Conservation (phyloP, 2,113 vertebrate species). For the Etheostoma cragini region DNA sequence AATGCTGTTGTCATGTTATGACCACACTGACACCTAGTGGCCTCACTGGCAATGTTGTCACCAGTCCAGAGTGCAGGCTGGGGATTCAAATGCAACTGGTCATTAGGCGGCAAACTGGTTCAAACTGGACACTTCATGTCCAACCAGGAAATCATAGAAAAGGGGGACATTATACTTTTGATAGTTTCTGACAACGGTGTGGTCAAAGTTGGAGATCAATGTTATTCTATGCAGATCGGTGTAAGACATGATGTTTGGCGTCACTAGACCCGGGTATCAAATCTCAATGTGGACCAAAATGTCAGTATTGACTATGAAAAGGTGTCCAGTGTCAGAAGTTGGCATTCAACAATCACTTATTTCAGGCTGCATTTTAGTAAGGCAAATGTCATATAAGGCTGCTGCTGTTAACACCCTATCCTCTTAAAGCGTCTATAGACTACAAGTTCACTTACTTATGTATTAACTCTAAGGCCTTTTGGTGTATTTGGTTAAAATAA, state of each 20-base stretch:
- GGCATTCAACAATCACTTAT: background rate
- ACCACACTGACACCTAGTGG: conserved; percentile 89
- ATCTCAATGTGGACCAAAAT: background rate
- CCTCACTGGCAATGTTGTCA: background rate
- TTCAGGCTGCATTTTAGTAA: background rate
- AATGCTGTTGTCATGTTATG: conserved; percentile 48
- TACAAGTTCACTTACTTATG: no score
- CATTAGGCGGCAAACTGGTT: background rate
- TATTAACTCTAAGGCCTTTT: background rate
- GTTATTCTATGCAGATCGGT: background rate
- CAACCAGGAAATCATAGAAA: background rate
- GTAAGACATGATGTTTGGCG: background rate
- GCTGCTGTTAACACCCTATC: background rate
- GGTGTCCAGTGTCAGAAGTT: background rate
- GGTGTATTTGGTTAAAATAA: background rate
- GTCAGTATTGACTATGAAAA: background rate
- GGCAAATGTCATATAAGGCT: background rate
- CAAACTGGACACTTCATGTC: conserved; percentile 5
- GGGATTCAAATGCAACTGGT: background rate
- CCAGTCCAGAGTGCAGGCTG: background rate
- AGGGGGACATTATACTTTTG: background rate
- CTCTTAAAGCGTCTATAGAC: no score
- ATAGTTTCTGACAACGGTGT: background rate
- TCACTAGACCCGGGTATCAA: background rate
- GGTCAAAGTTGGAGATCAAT: background rate